Conservation (phyloP, 2,113 vertebrate genomes). For the Ciconia boyciana region DNA sequence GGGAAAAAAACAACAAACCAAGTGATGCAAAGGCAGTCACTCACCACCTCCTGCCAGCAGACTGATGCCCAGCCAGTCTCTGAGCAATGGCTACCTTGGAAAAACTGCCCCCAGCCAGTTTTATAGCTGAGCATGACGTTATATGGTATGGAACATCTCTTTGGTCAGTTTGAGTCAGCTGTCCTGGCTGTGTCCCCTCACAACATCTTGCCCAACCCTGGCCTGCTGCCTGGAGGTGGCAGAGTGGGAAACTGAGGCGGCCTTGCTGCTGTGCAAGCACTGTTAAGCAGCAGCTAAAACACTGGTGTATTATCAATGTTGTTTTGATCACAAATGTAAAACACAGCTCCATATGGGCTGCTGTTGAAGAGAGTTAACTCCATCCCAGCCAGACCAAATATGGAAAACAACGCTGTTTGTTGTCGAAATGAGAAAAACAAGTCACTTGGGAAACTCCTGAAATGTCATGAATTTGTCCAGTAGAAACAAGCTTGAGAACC, state of each 20-base stretch:
- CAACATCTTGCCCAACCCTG: background rate
- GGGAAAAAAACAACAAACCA: background rate
- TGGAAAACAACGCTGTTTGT: background rate
- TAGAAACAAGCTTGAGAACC: background rate
- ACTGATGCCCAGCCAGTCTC: rapidly evolving
- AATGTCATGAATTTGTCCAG: background rate
- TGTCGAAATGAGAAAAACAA: background rate
- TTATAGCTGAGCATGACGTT: background rate
- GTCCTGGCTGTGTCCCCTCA: background rate
- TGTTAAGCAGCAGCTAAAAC: background rate
- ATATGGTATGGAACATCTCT: background rate
- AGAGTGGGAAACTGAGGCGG: background rate
- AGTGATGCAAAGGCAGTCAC: background rate
- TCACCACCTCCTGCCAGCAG: background rate
- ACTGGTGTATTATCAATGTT: background rate
- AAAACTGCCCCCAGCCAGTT: rapidly evolving
- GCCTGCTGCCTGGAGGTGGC: background rate
- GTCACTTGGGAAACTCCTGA: background rate
- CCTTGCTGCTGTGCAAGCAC: background rate
- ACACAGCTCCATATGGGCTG: background rate
- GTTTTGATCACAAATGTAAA: background rate
- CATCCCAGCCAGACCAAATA: background rate
- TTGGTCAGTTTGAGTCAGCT: background rate
- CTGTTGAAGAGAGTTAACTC: background rate
- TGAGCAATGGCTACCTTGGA: background rate